Evolutionary conservation across 2,797 vertebrate genomes (phyloP).

Genomic region (Falco peregrinus): DNA sequence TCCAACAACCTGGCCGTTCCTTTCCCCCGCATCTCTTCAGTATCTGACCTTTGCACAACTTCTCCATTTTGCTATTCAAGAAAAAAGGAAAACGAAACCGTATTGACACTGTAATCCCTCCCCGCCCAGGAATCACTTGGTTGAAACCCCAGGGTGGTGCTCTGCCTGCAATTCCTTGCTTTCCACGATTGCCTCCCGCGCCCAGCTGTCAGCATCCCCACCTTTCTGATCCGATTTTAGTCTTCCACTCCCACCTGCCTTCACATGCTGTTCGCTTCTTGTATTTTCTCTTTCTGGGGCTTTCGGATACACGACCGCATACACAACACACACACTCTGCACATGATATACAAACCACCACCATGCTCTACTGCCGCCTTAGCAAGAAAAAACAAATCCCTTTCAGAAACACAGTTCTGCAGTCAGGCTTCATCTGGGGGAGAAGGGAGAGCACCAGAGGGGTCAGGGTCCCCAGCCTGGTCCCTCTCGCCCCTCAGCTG

Average conservation of each 20-base stretch:
- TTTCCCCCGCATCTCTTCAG: accelerated
- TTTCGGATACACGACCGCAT: not conserved
- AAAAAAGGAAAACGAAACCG: conserved; percentile 35
- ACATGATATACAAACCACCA: not conserved
- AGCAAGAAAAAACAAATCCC: not conserved
- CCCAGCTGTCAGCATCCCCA: not conserved
- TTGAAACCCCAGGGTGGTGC: not conserved
- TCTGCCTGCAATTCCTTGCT: not conserved
- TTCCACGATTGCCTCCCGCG: not conserved
- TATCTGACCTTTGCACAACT: not conserved
- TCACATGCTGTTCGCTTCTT: not conserved
- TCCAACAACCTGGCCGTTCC: not conserved
- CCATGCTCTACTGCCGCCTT: accelerated
- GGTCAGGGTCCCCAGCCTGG: not conserved
- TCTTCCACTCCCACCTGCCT: not conserved
- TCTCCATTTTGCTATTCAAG: conserved; percentile 12
- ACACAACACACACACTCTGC: not conserved
- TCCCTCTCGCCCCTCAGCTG: not conserved
- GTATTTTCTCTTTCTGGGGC: not conserved
- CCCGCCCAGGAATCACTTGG: not conserved
- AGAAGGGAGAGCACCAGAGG: not conserved
- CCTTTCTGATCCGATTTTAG: not conserved
- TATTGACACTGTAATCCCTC: not conserved
- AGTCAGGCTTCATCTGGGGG: not conserved
- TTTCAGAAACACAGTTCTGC: not conserved